A percentile compares a stretch with the other conserved stretches of the same genome.
These are phyloP conservation scores for Zonitis immaculata DNA, from an alignment of 2,888 invertebrate genomes.

Conservation along the genomic window DNA sequence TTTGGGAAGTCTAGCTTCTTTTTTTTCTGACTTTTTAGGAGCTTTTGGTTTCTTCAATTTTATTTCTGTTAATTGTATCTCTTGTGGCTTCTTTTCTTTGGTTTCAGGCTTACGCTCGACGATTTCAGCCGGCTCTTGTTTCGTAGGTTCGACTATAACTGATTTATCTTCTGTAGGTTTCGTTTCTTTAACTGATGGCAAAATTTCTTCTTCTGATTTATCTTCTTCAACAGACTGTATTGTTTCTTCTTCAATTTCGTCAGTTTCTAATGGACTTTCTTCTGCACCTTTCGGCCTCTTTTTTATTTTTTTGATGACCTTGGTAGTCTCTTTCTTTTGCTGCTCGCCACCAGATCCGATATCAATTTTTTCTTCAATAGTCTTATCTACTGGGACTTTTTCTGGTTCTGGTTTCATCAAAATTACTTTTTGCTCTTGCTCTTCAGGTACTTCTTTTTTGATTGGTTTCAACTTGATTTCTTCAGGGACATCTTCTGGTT, in stretches of 20 bases:
- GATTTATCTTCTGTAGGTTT: constrained; percentile 31
- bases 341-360: constrained; percentile 33
- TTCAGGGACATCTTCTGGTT: constrained; percentile 36
- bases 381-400: constrained; percentile 31
- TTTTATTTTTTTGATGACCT: constrained; percentile 40
- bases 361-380: constrained; percentile 31
- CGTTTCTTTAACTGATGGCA: constrained; percentile 24
- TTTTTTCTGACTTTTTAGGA: constrained; percentile 39
- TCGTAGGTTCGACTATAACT: not conserved
- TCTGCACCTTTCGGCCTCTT: constrained; percentile 32
- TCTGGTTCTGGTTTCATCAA: constrained; percentile 32
- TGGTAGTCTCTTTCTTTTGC: constrained; percentile 34
- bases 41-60: constrained; percentile 47
- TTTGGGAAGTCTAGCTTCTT: constrained; percentile 46
- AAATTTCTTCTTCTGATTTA: constrained; percentile 29
- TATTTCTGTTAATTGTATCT: constrained; percentile 54
- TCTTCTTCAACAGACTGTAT: constrained; percentile 40
- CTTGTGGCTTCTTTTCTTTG: constrained; percentile 30
- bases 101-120: constrained; percentile 32
- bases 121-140: constrained; percentile 19
- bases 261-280: constrained; percentile 41
- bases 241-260: constrained; percentile 26
- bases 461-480: constrained; percentile 44
- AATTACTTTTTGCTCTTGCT: constrained; percentile 23
- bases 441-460: constrained; percentile 30